These are phyloP conservation scores for Drosophila suzukii DNA, from an alignment of 1,140 invertebrate species.

Conservation along the genomic window DNA sequence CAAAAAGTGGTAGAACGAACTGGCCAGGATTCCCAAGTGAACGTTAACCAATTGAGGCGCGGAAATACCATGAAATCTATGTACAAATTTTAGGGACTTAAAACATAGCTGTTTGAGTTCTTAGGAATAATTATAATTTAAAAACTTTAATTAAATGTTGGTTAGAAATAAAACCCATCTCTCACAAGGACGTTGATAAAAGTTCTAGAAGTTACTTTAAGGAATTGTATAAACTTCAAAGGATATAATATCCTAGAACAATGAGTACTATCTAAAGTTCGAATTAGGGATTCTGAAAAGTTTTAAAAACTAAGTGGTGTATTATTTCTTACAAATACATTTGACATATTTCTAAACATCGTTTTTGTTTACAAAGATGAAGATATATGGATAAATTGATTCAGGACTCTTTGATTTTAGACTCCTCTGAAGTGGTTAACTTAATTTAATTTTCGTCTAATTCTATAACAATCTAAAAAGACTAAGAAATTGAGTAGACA, in stretches of 20 bases:
- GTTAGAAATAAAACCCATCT: not conserved
- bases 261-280: not conserved
- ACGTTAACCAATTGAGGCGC: not conserved
- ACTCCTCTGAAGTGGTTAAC: too few relatives aligned
- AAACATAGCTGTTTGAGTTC: too few relatives aligned
- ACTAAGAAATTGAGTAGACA: not conserved
- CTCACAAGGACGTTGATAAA: not conserved
- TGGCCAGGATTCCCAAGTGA: not conserved
- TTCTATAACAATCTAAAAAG: not conserved
- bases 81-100: not conserved
- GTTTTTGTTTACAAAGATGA: too few relatives aligned
- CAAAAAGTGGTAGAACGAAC: conserved; percentile 14
- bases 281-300: too few relatives aligned
- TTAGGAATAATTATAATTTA: not conserved
- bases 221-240: not conserved
- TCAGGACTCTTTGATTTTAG: too few relatives aligned
- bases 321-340: too few relatives aligned
- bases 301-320: too few relatives aligned
- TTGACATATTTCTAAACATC: too few relatives aligned
- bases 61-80: not conserved
- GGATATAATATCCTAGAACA: not conserved
- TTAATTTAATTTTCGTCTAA: not conserved
- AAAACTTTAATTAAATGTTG: too few relatives aligned
- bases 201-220: not conserved
- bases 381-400: too few relatives aligned